Base-by-base conservation (phyloP, 64 coral and sea anemone species). In the Montipora foliosa region DNA sequence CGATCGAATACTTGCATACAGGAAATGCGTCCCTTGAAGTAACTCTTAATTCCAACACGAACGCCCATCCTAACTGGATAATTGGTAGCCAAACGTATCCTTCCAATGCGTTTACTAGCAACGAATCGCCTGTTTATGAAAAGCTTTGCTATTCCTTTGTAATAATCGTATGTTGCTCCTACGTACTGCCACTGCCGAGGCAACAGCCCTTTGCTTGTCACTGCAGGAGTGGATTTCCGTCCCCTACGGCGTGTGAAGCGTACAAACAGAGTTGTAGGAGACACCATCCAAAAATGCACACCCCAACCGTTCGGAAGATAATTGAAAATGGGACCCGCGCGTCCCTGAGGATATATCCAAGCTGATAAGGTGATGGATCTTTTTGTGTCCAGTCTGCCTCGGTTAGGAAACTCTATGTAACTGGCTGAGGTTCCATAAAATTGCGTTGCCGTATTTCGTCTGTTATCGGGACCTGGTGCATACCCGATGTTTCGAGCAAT, bases 251-350 rank as follows among this genome's bases (percentile, higher is more conserved):
- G 70, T n/a, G 90, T 58, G 58, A 97, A 94, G 5, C 95, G 95
- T 22, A 89, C 95, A 75, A 90, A 87, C 4, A 97, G 77, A 44
- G 77, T 84, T 52, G 47, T 76, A 14, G 82, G 75, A 8, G 53
- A 20, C 0, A 52, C 53, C 51, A 91, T 72, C 95, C 95, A 97
- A 6, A 97, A 74, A 66, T 97, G 95, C 21, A 97, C 92, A 5
- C 95, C 95, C 81, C 89, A 88, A 52, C 95, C 95, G 24, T 77
- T 53, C 17, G 82, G 83, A 67, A 82, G 29, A 70, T 97, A 97
- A 45, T 97, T 94, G 29, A 97, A 83, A 52, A 92, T 91, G 0
- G 95, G 95, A 19, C 95, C 95, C 45, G 87, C 37, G 2, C 46
- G 75, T 15, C 91, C 91, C 29, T 69, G 37, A 25, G 67, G 82